Evolutionary conservation across 2,888 invertebrate genomes (phyloP).

Genomic region (Drosophila atripex): DNA sequence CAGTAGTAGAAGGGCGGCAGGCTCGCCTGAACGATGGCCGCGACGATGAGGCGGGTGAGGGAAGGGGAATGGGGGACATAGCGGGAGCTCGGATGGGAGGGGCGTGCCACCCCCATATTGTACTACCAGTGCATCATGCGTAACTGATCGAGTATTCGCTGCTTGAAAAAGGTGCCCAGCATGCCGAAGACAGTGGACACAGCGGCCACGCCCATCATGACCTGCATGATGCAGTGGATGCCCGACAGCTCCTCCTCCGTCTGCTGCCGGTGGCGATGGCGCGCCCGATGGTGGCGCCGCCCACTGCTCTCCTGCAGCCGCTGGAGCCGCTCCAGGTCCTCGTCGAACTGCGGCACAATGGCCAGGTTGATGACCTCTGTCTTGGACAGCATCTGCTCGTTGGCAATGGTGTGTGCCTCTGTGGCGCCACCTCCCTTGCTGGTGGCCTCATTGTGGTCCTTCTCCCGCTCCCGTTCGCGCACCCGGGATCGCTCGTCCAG

Average conservation of each 20-base stretch:
- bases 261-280: slow-evolving; percentile 80
- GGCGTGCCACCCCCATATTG: slow-evolving; percentile 68
- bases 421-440: slow-evolving; percentile 54
- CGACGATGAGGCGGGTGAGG: slow-evolving; percentile 22
- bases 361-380: slow-evolving; percentile 84
- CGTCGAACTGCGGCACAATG: slow-evolving; percentile 84
- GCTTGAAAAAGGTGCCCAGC: slow-evolving; percentile 84
- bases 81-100: slow-evolving; percentile 8
- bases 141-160: slow-evolving; percentile 83
- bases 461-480: slow-evolving; percentile 67
- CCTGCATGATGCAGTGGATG: slow-evolving; percentile 84
- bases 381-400: slow-evolving; percentile 82
- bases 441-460: slow-evolving; percentile 63
- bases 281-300: slow-evolving; percentile 81
- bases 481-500: slow-evolving; percentile 81
- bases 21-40: not conserved
- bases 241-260: slow-evolving; percentile 83
- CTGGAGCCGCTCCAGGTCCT: slow-evolving; percentile 82
- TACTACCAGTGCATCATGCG: slow-evolving; percentile 84
- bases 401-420: slow-evolving; percentile 76
- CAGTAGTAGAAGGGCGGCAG: slow-evolving; percentile 17
- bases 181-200: slow-evolving; percentile 84
- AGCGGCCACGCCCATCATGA: slow-evolving; percentile 84
- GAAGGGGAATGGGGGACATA: slow-evolving; percentile 2
- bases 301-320: slow-evolving; percentile 80